phyloP scores from a whole-genome alignment of 2,113 vertebrate species.

The Cisticola juncidis region DNA sequence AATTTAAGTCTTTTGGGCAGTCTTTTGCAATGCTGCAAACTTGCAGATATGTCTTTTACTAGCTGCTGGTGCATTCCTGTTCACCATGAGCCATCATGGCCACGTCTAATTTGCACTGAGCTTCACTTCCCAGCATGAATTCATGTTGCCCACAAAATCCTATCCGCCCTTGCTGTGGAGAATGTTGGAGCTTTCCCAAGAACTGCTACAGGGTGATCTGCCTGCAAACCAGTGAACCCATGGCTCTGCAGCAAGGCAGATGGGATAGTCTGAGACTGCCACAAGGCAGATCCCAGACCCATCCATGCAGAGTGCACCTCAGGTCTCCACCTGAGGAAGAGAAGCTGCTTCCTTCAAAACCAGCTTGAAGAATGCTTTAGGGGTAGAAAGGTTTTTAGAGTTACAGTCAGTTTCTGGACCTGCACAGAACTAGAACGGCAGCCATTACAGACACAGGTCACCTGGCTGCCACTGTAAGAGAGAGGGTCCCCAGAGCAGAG shows the following conservation, averaged over 20 bases:
- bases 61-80: neutral
- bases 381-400: neutral
- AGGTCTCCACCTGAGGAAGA: neutral
- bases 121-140: neutral
- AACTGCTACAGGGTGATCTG: neutral
- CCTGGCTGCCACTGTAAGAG: neutral
- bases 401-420: neutral
- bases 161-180: neutral
- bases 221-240: neutral
- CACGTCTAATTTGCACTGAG: accelerated
- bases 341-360: neutral
- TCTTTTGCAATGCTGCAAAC: neutral
- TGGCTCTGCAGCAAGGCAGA: neutral
- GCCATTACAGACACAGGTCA: neutral
- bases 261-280: accelerated
- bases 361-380: neutral
- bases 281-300: neutral
- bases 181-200: neutral
- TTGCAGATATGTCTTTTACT: neutral
- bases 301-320: neutral
- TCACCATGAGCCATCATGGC: neutral
- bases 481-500: neutral
- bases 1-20: neutral
- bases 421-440: neutral
- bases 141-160: neutral